A percentile compares a stretch with the other conserved stretches of the same genome.
phyloP scores from a whole-genome alignment of 2,113 vertebrate genomes.

The Urocitellus parryii region DNA sequence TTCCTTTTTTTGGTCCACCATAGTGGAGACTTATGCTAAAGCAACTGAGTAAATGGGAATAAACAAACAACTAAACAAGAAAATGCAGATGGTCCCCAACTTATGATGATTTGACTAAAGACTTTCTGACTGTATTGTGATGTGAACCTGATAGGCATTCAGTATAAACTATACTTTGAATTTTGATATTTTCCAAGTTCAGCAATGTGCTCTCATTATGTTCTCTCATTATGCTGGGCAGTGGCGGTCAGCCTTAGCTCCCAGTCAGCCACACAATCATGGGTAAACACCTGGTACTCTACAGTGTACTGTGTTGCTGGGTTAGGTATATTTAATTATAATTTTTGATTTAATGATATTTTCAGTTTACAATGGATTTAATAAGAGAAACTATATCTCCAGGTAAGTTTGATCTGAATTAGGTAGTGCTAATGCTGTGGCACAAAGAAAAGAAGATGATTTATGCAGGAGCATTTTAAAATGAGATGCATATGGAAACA shows the following conservation, averaged over 20 bases:
- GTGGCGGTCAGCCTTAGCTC: neutral
- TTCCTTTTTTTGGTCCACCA: neutral
- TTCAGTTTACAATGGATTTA: neutral
- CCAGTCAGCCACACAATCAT: neutral
- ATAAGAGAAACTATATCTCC: neutral
- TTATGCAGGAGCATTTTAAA: neutral
- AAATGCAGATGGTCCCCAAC: neutral
- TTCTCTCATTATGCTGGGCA: neutral
- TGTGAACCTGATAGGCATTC: neutral
- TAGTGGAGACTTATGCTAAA: neutral
- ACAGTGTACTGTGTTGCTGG: no score
- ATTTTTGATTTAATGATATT: neutral
- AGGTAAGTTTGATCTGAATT: neutral
- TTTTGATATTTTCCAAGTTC: neutral
- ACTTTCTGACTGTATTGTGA: neutral
- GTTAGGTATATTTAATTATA: neutral
- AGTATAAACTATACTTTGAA: neutral
- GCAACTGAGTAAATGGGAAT: neutral
- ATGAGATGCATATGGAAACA: neutral
- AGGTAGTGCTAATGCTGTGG: neutral
- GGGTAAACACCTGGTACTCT: no score
- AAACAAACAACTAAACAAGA: neutral
- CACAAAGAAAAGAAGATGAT: neutral
- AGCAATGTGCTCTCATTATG: neutral
- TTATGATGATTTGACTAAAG: neutral